A percentile compares a stretch with the other conserved stretches of the same genome.
Conservation (phyloP, 2,113 vertebrate species). For the Varanus salvator region DNA sequence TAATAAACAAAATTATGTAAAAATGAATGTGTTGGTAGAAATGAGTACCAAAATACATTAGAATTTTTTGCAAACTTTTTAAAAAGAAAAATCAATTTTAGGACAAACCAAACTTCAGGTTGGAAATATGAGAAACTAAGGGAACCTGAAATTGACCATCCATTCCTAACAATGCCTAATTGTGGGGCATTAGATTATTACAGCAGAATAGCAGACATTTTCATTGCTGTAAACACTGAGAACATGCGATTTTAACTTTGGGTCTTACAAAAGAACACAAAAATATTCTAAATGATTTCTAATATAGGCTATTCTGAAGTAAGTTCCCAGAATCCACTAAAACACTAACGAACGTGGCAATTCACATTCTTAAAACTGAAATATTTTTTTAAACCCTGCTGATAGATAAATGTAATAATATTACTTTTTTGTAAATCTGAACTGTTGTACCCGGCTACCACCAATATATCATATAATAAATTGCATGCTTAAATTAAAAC, state of each 20-base stretch:
- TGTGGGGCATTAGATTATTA: neutral
- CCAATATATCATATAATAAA: constrained; percentile 64
- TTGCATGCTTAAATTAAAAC: constrained; percentile 71
- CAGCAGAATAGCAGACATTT: neutral
- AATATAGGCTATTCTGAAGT: constrained; percentile 38
- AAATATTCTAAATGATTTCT: constrained; percentile 21
- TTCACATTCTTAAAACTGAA: constrained; percentile 45
- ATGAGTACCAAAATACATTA: too few relatives aligned
- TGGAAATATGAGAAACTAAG: neutral
- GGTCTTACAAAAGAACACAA: constrained; percentile 33
- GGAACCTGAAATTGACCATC: neutral
- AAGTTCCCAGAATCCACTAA: constrained; percentile 38
- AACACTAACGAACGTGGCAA: constrained; percentile 67
- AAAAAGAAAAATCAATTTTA: too few relatives aligned
- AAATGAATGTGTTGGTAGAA: too few relatives aligned
- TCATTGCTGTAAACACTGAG: constrained; percentile 14
- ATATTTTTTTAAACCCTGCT: constrained; percentile 21
- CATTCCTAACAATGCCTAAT: neutral
- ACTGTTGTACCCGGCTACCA: constrained; percentile 39
- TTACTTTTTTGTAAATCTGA: constrained; percentile 71
- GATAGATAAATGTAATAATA: constrained; percentile 62
- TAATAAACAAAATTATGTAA: too few relatives aligned
- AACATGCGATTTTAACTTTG: constrained; percentile 15
- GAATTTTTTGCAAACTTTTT: too few relatives aligned
- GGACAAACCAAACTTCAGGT: too few relatives aligned